Evolutionary conservation across 2,113 vertebrate species (phyloP), one percentile per base, ranked within the genome.

Genomic region (Epinephelus cyanopodus): DNA sequence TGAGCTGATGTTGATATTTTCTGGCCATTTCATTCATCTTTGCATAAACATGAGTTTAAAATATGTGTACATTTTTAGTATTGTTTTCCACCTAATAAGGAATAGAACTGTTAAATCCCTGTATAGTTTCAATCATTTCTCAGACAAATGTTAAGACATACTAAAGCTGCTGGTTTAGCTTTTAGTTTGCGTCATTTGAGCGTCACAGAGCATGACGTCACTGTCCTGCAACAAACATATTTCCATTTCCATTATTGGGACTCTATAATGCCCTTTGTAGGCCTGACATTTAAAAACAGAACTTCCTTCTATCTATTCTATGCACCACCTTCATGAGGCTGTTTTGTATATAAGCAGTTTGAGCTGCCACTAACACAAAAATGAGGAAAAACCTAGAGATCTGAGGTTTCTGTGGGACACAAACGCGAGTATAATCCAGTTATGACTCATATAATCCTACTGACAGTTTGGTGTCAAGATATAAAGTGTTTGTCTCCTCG

Each of bases 381-480:
- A 42, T 27, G 58, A 64, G 39, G 58, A 58, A 63, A 57, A 74
- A 52, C 17, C 39, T 11, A 2, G 61, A 62, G 15, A 77, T 0
- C n/a, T 61, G 64, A 29, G 67, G 80, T 66, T 77, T 84, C 39
- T 56, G 21, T 47, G 27, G 52, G 66, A 70, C 69, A 61, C 74
- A 66, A 67, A 65, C 14, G 25, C 19, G 2, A 67, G 25, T 66
- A 37, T 76, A 76, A 84, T 87, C 75, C 79, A 77, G 57, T 82
- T 84, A 68, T 84, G 79, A 84, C 70, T 81, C 69, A 52, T 70
- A 33, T 79, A 84, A 82, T 84, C 70, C 81, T 48, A 33, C 54
- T 86, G 81, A 86, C 84, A 87, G 81, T 89, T 87, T 82, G 74
- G 82, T 89, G 88, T 87, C 66, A 71, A 84, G 61, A 82, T 61